Percentiles rank a stretch among this genome's conserved stretches.
Evolutionary conservation across 92 coral and sea anemone genomes (phyloP).

Genomic region (Parazoanthus darwini): DNA sequence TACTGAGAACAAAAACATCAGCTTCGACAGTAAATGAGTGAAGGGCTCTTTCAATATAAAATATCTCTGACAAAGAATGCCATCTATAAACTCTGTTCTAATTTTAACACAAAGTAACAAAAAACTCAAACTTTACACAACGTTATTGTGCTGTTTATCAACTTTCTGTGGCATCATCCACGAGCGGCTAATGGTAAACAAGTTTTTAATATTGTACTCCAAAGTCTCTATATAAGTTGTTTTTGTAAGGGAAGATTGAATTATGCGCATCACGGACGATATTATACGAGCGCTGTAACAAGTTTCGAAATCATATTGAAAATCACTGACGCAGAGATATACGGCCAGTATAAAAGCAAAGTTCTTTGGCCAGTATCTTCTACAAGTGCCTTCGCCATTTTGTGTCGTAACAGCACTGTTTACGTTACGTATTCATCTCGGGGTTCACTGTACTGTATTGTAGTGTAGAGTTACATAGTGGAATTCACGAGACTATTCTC

Average conservation of each 20-base stretch:
- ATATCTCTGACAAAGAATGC: neutral
- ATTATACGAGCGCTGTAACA: constrained; percentile 1
- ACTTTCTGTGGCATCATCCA: constrained; percentile 5
- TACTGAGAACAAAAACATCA: constrained; percentile 10
- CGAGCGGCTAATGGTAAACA: constrained; percentile 31
- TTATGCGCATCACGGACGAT: neutral
- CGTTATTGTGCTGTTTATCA: constrained; percentile 18
- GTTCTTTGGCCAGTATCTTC: neutral
- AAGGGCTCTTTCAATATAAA: neutral
- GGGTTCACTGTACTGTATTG: neutral
- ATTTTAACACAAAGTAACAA: constrained; percentile 7
- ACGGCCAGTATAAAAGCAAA: neutral
- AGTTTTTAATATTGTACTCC: neutral
- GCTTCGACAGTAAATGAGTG: neutral
- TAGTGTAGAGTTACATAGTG: neutral
- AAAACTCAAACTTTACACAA: constrained; percentile 12
- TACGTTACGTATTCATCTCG: neutral
- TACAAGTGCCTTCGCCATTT: constrained; percentile 14
- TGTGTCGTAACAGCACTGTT: neutral
- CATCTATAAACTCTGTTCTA: neutral
- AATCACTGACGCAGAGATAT: constrained; percentile 5
- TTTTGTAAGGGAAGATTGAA: constrained; percentile 20
- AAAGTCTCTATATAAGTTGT: constrained; percentile 6
- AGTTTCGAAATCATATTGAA: constrained; percentile 22
- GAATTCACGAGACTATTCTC: neutral